Base-by-base conservation (phyloP, 1,140 invertebrate genomes). In the Brachionus asplanchnoidis region DNA sequence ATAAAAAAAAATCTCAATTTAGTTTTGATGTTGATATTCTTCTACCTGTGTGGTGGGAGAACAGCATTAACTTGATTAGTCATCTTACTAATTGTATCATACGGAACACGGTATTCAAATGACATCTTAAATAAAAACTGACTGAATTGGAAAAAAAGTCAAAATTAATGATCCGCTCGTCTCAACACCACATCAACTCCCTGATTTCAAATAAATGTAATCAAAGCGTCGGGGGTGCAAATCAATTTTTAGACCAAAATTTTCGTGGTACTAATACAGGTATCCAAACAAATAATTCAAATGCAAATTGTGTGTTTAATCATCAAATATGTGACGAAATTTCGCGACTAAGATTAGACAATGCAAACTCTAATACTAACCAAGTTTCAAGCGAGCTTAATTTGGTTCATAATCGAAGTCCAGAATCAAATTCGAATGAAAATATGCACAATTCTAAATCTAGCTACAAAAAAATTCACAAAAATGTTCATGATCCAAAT, bases 251-350 rank as follows among this genome's bases (percentile, higher is more conserved):
- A 26, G 46, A 77, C 26, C n/a, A 77, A 28, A 42, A 44, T 75
- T 75, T 50, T 36, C 12, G 20, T 6, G 11, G 20, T 20, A 42
- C 17, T 20, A 73, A 42, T 40, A 20, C 68, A 73, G 36, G 68
- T 73, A 73, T 20, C 6, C 32, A 77, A 50, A 44, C 26, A 50
- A 77, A 36, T 46, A 53, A 50, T 28, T 50, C 20, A 20, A 77
- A 77, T 77, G 32, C 40, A 73, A 73, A 73, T 73, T 73, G 20
- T 73, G 36, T 73, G 68, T 73, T 73, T 73, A 77, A 77, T 50
- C 42, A 77, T 23, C 73, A 77, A 77, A 50, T 50, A 77, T 77
- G 73, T 77, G 73, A 77, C 73, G 42, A 50, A 26, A 77, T 50
- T 77, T 77, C 44, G 28, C 42, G 46, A 50, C 5, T 46, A 46